Evolutionary conservation across 2,888 invertebrate genomes (phyloP), one percentile per base, ranked within the genome.

Genomic region (Drosophila tripunctata): DNA sequence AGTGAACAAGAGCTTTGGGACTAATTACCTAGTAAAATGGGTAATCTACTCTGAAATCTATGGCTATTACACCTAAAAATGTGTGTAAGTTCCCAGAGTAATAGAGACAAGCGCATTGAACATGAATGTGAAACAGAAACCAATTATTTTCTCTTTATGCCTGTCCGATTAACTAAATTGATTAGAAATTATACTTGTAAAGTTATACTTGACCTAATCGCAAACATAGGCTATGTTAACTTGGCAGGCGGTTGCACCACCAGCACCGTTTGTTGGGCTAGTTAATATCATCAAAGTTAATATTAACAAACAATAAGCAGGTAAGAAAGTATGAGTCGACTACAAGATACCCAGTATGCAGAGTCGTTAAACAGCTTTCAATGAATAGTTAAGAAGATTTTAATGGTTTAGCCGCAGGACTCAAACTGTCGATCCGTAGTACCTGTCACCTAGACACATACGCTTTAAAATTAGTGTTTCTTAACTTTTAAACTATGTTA

Each of bases 71-170:
- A 36, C 27, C 33, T 8, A 15, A 10, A 78, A 87, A 88, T 75
- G 73, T 87, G 88, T 55, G 19, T 31, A 35, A 48, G 74, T 87
- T 87, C 87, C 80, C 88, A 87, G 71, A 56, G 50, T 67, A 67
- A 69, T 72, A 50, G 48, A 67, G 58, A 48, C 64, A 73, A 62
- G 61, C 38, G 43, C 43, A 36, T 33, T 50, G 33, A 64, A 76
- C 83, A 80, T 68, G 67, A 67, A 84, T 87, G 77, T 75, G 68
- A 82, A 85, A 67, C 58, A 63, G 52, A 61, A 51, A 67, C 78
- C 78, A 88, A 88, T 88, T 84, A 80, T 84, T 75, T 83, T 80
- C 69, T 78, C 74, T 73, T 84, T 79, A 78, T 55, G 75, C 56
- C 58, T 8, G 30, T 12, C 6, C 14, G 81, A 88, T 85, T 80